Evolutionary conservation across 2,797 vertebrate species (phyloP), one percentile per base, ranked within the genome.

Genomic region (Acanthopagrus latus): DNA sequence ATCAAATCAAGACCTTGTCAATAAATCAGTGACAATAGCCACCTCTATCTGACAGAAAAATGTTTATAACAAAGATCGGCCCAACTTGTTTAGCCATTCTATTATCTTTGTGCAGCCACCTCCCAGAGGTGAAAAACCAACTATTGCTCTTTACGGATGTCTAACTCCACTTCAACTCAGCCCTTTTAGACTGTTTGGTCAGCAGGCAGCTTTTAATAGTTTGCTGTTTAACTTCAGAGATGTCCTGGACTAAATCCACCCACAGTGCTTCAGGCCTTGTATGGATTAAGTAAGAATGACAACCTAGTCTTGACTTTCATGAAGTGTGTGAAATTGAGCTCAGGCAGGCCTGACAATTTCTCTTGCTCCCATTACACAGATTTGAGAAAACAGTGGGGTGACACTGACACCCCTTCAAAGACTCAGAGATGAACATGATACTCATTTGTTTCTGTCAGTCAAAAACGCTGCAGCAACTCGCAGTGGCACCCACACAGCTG

Each of bases 361-460:
- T 48, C 64, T 25, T 54, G 33, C 67, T 76, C 33, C 60, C 44
- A 38, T 81, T 75, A 74, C 79, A 69, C 18, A 74, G 80, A 83
- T 88, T 74, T 77, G 48, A 89, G 74, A 79, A 73, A 83, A 65
- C 70, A 64, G 57, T 47, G 63, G 9, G 86, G 86, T 72, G 85
- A 85, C 83, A 84, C 27, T 69, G 84, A 87, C 78, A 55, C 56
- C 27, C 67, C 81, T 79, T 92, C 78, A 82, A 84, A 88, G 70
- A 72, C 76, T 80, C 52, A 5, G 13, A 89, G 82, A 93, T 86
- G 85, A 92, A 94, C 91, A 93, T 51, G 85, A 81, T 90, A 89
- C 89, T 94, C 88, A 92, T 94, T 95, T 94, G 93, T 93, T 93
- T 88, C 87, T 86, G 90, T 93, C 94, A 90, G 79, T 95, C 94